Base-by-base conservation (phyloP, 2,113 vertebrate genomes). In the Neogale vison region DNA sequence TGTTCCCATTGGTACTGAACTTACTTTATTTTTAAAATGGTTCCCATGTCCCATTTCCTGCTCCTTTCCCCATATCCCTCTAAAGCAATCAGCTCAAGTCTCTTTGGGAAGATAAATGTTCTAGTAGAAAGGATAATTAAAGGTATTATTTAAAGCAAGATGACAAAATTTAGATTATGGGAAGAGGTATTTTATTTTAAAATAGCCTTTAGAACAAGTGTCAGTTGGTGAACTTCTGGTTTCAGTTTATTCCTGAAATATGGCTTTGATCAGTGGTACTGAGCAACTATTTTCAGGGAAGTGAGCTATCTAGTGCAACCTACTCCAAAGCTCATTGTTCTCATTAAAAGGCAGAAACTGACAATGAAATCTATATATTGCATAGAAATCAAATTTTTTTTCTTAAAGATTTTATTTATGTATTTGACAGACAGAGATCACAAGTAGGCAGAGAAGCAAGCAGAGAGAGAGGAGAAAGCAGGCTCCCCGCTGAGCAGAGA, bases 1-100 rank as follows among this genome's bases (percentile, higher is more conserved):
- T 97, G 97, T 79, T 96, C 95, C 96, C 96, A 83, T 3, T 74
- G 92, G 95, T 55, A 88, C 71, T 95, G 87, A 92, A 86, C 95
- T 98, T 93, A 71, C 93, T 97, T 96, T 92, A 89, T 93, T 95
- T 97, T 98, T 95, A 97, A 97, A 86, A 96, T 29, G 81, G 39
- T 42, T 95, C 45, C 29, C 15, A 47, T 65, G 50, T 83, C 88
- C 94, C 61, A 97, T 93, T 97, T 98, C 91, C 85, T 95, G 90
- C 29, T 95, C 42, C 88, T 95, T 90, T 59, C 15, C 86, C 72
- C 34, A 91, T 8, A 94, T 7, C 3, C 69, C 10, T 57, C 24
- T 69, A 91, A 90, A 97, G 72, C 89, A 98, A 96, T n/a, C 93
- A 94, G 94, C 8, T 29, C 88, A 89, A 97, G 82, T 69, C 77